Evolutionary conservation across 2,888 invertebrate genomes (phyloP), one percentile per base, ranked within the genome.

Genomic region (Athalia cordata): DNA sequence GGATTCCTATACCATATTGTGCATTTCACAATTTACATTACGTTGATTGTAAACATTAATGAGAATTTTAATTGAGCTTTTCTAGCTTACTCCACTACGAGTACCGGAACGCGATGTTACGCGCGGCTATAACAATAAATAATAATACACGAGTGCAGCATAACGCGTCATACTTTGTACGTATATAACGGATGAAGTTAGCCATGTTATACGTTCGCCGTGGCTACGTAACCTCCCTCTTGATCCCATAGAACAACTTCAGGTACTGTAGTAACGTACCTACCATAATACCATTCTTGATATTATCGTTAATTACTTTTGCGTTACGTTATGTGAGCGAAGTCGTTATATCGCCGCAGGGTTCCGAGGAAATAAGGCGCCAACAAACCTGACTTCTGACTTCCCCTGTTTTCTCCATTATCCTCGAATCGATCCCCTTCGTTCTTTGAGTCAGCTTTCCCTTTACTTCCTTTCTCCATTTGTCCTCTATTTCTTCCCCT

Each of bases 41-140:
- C 15, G 13, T 47, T 47, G 66, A 66, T 66, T 49, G 66, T 8
- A 13, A 49, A 49, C 47, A 49, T 64, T 66, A 66, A 66, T 66
- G 66, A 66, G 66, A 49, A 66, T 66, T 66, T 66, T 66, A 66
- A 66, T 49, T 7, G 66, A 49, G 13, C 65, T 65, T 47, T 47
- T 3, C 65, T 13, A 7, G 65, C 47, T 29, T 29, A 29, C 29
- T 65, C 66, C n/a, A 3, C 13, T 47, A 66, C 66, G 66, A 66
- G 11, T 11, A 52, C 0, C 11, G 29, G 29, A 0, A 29, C 29
- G 52, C 59, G 3, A 13, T 49, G 49, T n/a, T 4, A 29, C 13
- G 11, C 47, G 8, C 7, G 1, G 8, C 52, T 3, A 9, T 66
- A 66, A 66, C 66, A 49, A 66, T 13, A 66, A 66, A n/a, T 66